A percentile compares a stretch with the other conserved stretches of the same genome.
These are phyloP conservation scores for Morone saxatilis DNA, from an alignment of 2,113 vertebrate species.

Conservation along the genomic window DNA sequence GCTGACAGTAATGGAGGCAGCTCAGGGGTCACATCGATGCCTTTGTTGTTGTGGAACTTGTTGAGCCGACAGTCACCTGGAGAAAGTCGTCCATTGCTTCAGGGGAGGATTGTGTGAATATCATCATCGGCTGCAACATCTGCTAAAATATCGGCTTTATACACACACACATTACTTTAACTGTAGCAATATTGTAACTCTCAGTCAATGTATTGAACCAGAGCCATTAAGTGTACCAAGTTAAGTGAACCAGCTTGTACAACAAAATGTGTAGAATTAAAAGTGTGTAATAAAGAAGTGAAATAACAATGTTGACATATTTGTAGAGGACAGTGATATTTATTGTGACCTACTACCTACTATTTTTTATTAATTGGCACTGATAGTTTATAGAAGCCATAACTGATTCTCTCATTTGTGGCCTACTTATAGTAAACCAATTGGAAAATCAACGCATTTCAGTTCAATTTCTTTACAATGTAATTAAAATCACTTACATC, in stretches of 20 bases:
- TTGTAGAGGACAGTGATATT: constrained; percentile 60
- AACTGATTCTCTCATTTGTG: constrained; percentile 38
- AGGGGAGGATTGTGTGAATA: constrained; percentile 86
- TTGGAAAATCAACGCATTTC: constrained; percentile 42
- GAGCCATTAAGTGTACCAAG: background rate
- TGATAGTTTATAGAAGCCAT: constrained; percentile 29
- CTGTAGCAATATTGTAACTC: constrained; percentile 22
- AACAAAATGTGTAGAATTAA: constrained; percentile 1
- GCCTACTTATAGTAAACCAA: constrained; percentile 40
- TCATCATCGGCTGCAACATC: background rate
- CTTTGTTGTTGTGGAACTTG: constrained; percentile 86
- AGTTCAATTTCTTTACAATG: constrained; percentile 41
- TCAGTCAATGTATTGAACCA: constrained; percentile 17
- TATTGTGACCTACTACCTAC: constrained; percentile 62
- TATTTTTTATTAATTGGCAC: constrained; percentile 55
- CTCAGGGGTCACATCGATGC: constrained; percentile 78
- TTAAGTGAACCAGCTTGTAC: constrained; percentile 16
- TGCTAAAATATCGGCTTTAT: constrained; percentile 6
- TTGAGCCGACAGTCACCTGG: constrained; percentile 82
- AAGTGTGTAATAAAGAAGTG: constrained; percentile 14
- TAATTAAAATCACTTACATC: constrained; percentile 41
- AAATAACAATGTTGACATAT: background rate
- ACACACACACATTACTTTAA: constrained; percentile 19
- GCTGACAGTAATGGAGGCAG: constrained; percentile 49
- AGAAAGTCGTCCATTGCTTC: constrained; percentile 91